These are phyloP conservation scores for Lepidurus couesii DNA, from an alignment of 1,140 invertebrate species.

Conservation along the genomic window DNA sequence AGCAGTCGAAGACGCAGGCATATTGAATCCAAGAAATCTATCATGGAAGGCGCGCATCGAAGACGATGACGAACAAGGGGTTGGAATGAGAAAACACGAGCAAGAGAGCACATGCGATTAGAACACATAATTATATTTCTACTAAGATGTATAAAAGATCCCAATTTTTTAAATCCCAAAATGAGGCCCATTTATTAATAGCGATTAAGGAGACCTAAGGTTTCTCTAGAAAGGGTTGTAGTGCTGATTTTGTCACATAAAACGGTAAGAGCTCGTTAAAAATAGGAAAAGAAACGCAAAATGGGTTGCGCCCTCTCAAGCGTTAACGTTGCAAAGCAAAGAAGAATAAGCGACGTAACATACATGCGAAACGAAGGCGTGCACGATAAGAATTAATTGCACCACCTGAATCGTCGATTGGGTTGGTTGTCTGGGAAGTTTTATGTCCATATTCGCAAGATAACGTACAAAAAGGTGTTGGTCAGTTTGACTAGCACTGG, in stretches of 20 bases:
- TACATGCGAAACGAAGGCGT: neutral
- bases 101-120: neutral
- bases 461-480: too few relatives aligned
- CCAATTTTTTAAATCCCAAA: too few relatives aligned
- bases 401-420: neutral
- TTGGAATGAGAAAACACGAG: conserved; percentile 20
- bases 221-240: neutral
- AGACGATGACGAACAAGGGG: conserved; percentile 10
- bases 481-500: too few relatives aligned
- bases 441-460: too few relatives aligned
- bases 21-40: conserved; percentile 51
- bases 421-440: neutral
- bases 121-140: conserved; percentile 11
- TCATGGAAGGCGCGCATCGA: conserved; percentile 8
- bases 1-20: conserved; percentile 59
- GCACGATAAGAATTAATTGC: neutral
- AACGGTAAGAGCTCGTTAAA: too few relatives aligned
- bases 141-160: neutral
- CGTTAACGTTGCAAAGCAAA: neutral
- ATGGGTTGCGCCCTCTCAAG: neutral
- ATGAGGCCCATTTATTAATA: too few relatives aligned
- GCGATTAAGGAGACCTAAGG: too few relatives aligned
- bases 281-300: neutral
- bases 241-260: neutral
- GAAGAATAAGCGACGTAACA: neutral